phyloP scores from a whole-genome alignment of 2,113 vertebrate species.

The Stegastes partitus region DNA sequence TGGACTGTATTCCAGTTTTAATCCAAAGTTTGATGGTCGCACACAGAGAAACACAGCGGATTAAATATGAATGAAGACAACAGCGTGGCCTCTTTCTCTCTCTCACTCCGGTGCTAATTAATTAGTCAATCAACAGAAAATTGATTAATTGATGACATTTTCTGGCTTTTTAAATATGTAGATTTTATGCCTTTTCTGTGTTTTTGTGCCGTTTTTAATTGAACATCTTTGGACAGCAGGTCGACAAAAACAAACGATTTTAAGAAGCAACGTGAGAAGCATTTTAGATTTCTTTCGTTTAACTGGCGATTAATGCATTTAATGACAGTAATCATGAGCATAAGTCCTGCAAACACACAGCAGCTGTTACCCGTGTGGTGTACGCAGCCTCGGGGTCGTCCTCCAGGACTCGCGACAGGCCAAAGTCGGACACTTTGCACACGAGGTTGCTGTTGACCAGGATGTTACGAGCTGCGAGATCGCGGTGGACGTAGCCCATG shows the following conservation, averaged over 20 bases:
- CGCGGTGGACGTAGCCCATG: constrained; percentile 82
- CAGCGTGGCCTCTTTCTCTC: not conserved
- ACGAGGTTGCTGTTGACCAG: constrained; percentile 80
- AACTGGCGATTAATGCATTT: too few species aligned
- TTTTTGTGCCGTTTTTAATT: not conserved
- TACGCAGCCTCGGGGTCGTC: constrained; percentile 77
- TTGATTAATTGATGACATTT: not conserved
- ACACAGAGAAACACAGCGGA: constrained; percentile 8
- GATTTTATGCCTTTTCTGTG: not conserved
- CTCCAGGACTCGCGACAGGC: constrained; percentile 76
- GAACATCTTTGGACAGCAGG: not conserved
- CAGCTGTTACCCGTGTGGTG: constrained; percentile 72
- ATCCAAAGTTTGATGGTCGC: constrained; percentile 44
- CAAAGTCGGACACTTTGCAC: constrained; percentile 80
- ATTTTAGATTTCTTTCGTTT: not conserved
- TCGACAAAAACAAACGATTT: not conserved
- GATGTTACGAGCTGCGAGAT: constrained; percentile 80
- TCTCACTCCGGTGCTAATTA: not conserved
- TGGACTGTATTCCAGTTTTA: constrained; percentile 42
- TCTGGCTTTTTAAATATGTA: not conserved
- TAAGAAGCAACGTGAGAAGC: not conserved
- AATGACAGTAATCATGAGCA: too few species aligned
- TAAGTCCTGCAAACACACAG: not conserved
- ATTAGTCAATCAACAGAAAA: not conserved
- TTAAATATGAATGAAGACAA: constrained; percentile 24